Evolutionary conservation across 2,113 vertebrate genomes (phyloP).

Genomic region (Vidua macroura): DNA sequence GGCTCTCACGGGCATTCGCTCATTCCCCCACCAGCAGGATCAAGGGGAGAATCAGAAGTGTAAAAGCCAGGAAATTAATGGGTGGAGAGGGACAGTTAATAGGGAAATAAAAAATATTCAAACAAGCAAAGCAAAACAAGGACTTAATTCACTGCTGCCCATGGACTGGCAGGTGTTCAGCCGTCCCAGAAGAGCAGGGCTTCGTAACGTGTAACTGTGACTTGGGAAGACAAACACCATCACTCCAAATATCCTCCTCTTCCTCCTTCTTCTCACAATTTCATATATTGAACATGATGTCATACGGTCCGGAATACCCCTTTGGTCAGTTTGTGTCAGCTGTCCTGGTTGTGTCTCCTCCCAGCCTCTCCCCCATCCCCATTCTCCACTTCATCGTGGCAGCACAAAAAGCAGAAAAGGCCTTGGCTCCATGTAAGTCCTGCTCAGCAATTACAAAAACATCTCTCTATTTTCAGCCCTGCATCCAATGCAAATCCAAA

Average conservation of each 20-base stretch:
- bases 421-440: neutral
- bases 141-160: neutral
- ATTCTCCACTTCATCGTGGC: rapidly evolving
- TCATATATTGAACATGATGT: too few relatives aligned
- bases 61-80: neutral
- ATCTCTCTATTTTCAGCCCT: neutral
- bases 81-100: neutral
- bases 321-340: neutral
- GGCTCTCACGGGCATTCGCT: neutral
- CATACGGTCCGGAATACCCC: rapidly evolving
- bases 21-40: neutral
- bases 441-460: neutral
- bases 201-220: rapidly evolving
- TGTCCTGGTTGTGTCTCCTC: neutral
- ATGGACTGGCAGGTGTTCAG: neutral
- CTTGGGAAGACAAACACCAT: neutral
- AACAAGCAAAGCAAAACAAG: neutral
- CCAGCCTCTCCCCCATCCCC: neutral
- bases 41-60: neutral
- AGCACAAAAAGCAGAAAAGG: neutral
- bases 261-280: neutral
- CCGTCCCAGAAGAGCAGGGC: neutral
- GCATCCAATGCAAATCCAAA: rapidly evolving
- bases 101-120: neutral
- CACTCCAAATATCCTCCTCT: too few relatives aligned